phyloP scores from a whole-genome alignment of 2,113 vertebrate species.

The Tachysurus fulvidraco region DNA sequence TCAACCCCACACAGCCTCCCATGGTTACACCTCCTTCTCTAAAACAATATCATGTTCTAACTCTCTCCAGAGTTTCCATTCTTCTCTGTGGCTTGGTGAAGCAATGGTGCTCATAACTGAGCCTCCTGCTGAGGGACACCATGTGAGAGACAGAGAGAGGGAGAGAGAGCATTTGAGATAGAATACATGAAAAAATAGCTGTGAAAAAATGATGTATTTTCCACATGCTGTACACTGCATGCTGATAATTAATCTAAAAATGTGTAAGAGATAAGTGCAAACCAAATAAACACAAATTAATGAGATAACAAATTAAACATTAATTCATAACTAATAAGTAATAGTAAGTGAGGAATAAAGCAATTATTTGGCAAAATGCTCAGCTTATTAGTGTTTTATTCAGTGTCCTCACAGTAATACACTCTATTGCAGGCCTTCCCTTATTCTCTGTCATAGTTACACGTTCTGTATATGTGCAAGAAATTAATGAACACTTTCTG shows the following conservation, averaged over 20 bases:
- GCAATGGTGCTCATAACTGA: slow-evolving; percentile 15
- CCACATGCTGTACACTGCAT: background rate
- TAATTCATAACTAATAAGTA: background rate
- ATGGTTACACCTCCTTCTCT: slow-evolving; percentile 21
- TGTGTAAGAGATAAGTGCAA: background rate
- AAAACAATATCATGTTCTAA: slow-evolving; percentile 25
- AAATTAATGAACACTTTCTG: background rate
- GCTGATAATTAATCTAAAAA: background rate
- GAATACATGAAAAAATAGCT: slow-evolving; percentile 26
- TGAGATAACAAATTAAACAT: background rate
- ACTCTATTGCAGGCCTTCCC: background rate
- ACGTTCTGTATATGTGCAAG: background rate
- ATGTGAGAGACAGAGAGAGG: slow-evolving; percentile 8
- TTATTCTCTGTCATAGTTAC: background rate
- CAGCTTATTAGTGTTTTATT: background rate
- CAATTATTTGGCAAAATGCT: background rate
- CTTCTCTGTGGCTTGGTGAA: slow-evolving; percentile 27
- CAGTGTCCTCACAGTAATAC: background rate
- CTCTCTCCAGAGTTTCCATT: slow-evolving; percentile 23
- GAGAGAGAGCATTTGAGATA: slow-evolving; percentile 3
- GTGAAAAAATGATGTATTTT: slow-evolving; percentile 6
- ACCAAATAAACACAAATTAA: background rate
- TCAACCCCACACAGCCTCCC: slow-evolving; percentile 9
- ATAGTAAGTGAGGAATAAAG: background rate
- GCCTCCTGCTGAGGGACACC: background rate